Conservation (phyloP, 2,113 vertebrate species). For the Pholis gunnellus region DNA sequence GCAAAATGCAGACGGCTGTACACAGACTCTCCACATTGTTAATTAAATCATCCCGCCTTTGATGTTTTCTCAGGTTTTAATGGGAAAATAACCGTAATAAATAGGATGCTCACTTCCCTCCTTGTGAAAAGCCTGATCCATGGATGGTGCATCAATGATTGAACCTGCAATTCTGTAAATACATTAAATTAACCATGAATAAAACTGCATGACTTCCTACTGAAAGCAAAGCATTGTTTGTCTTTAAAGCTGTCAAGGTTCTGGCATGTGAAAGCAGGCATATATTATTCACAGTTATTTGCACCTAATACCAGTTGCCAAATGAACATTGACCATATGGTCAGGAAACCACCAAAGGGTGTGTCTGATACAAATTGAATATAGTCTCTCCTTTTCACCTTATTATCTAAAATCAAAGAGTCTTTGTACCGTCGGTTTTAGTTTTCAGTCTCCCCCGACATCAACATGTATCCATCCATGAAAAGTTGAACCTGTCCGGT, state of each 20-base stretch:
- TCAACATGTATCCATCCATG: neutral
- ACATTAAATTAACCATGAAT: slow-evolving; percentile 71
- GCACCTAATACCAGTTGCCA: slow-evolving; percentile 48
- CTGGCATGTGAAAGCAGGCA: slow-evolving; percentile 31
- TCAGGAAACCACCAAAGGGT: slow-evolving; percentile 8
- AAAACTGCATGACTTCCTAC: slow-evolving; percentile 53
- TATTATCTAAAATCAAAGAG: slow-evolving; percentile 12
- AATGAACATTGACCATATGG: slow-evolving; percentile 33
- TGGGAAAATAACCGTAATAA: slow-evolving; percentile 81
- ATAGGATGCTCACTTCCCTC: slow-evolving; percentile 70
- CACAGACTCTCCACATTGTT: slow-evolving; percentile 83
- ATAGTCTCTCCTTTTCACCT: neutral
- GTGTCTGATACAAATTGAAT: neutral
- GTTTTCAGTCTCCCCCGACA: neutral
- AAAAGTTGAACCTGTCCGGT: neutral
- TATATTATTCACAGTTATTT: slow-evolving; percentile 54
- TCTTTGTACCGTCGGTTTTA: neutral
- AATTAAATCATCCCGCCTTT: slow-evolving; percentile 87
- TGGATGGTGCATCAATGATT: slow-evolving; percentile 69
- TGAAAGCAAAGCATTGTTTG: slow-evolving; percentile 57
- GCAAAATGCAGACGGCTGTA: slow-evolving; percentile 79
- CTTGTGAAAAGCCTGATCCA: slow-evolving; percentile 69
- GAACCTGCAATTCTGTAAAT: slow-evolving; percentile 71
- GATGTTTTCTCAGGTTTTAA: slow-evolving; percentile 84
- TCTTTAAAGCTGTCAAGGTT: slow-evolving; percentile 41